Evolutionary conservation across 2,113 vertebrate genomes (phyloP).

Genomic region (Colossoma macropomum): DNA sequence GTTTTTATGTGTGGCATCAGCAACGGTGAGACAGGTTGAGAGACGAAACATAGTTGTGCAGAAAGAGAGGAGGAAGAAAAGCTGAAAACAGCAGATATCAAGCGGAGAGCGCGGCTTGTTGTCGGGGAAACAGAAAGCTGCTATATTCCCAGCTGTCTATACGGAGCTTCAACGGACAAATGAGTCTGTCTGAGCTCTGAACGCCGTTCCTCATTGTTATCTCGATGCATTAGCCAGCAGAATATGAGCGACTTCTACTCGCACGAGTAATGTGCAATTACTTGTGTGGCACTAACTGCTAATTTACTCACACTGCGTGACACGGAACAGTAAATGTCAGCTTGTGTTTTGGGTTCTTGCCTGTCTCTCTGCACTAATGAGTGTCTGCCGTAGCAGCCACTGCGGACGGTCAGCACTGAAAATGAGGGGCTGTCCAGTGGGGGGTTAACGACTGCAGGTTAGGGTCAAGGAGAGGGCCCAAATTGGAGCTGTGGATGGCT

Average conservation of each 20-base stretch:
- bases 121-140: conserved; percentile 36
- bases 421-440: neutral
- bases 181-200: conserved; percentile 1
- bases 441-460: neutral
- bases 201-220: conserved; percentile 12
- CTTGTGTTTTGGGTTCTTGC: neutral
- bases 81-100: conserved; percentile 8
- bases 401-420: neutral
- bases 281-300: conserved; percentile 20
- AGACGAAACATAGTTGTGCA: neutral
- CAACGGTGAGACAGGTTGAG: neutral
- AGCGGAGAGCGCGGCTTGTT: conserved; percentile 11
- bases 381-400: conserved; percentile 1
- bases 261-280: neutral
- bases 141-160: conserved; percentile 13
- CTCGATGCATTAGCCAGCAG: conserved; percentile 2
- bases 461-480: neutral
- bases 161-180: conserved; percentile 22
- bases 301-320: conserved; percentile 4
- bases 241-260: conserved; percentile 1
- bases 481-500: neutral
- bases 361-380: neutral
- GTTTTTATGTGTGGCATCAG: neutral
- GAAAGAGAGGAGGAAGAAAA: neutral
- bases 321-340: conserved; percentile 3